phyloP scores from a whole-genome alignment of 2,113 vertebrate species.

The Xiphorhynchus elegans region DNA sequence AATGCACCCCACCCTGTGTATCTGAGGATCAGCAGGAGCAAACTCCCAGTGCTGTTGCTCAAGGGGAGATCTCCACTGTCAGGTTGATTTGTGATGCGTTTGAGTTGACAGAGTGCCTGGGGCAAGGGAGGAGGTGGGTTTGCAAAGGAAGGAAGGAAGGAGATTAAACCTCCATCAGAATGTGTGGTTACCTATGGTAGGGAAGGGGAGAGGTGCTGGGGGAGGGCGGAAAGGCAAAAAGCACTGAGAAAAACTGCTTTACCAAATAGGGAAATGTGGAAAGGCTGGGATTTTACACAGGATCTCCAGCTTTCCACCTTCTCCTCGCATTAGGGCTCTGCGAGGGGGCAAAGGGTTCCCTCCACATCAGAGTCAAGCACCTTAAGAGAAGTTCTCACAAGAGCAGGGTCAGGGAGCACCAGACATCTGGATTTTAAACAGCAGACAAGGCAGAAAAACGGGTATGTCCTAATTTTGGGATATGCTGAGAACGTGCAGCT shows the following conservation, averaged over 20 bases:
- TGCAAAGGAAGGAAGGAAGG: slow-evolving; percentile 67
- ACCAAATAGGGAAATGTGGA: slow-evolving; percentile 15
- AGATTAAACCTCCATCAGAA: slow-evolving; percentile 61
- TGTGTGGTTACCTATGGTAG: slow-evolving; percentile 6
- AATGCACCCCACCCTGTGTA: slow-evolving; percentile 48
- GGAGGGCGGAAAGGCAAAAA: neutral
- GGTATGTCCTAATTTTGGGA: rapidly evolving
- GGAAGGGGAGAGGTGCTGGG: slow-evolving; percentile 2
- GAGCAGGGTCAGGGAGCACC: neutral
- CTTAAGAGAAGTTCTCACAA: neutral
- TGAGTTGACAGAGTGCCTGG: neutral
- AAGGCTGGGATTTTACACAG: neutral
- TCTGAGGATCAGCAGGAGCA: slow-evolving; percentile 11
- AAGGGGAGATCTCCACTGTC: slow-evolving; percentile 53
- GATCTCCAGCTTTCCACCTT: neutral
- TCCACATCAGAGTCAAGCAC: neutral
- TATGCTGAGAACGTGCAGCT: neutral
- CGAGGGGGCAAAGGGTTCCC: neutral
- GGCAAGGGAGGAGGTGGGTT: slow-evolving; percentile 48
- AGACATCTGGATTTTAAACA: neutral
- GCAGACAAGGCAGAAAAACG: neutral
- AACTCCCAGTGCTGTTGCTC: slow-evolving; percentile 23
- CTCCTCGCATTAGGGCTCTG: neutral
- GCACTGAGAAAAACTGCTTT: neutral
- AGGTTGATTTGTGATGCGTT: slow-evolving; percentile 47